These are phyloP conservation scores for Drosophila tsacasi DNA, from an alignment of 1,140 invertebrate species.

Conservation along the genomic window DNA sequence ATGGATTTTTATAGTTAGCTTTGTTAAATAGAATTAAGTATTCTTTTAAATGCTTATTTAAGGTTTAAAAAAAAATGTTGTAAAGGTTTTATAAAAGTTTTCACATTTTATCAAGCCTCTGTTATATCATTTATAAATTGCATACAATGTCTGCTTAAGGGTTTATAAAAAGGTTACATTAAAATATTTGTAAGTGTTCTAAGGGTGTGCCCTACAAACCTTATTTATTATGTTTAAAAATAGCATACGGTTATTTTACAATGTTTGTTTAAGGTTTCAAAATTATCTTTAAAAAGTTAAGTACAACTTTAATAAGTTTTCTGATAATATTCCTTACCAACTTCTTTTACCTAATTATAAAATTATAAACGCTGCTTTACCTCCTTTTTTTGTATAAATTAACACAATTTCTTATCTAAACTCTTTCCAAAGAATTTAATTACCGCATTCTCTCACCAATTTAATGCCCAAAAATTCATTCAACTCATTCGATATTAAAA, in stretches of 20 bases:
- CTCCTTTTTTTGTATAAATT: not conserved
- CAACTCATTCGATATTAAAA: conserved; percentile 3
- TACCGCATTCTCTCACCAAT: not conserved
- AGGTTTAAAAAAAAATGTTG: too few relatives aligned
- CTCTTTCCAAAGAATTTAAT: not conserved
- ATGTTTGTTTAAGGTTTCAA: not conserved
- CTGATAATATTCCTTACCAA: too few relatives aligned
- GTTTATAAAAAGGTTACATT: too few relatives aligned
- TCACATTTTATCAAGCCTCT: too few relatives aligned
- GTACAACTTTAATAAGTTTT: not conserved
- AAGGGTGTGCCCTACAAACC: too few relatives aligned
- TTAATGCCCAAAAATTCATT: conserved; percentile 37
- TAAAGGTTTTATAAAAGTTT: too few relatives aligned
- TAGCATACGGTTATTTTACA: too few relatives aligned
- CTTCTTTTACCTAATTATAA: not conserved
- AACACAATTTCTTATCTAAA: not conserved
- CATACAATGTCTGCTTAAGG: too few relatives aligned
- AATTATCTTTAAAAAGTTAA: not conserved
- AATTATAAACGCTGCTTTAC: not conserved
- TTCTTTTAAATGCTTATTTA: not conserved
- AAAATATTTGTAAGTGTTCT: too few relatives aligned
- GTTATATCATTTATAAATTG: too few relatives aligned
- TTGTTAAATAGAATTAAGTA: not conserved
- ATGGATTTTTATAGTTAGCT: not conserved
- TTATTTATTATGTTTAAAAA: too few relatives aligned